Percentiles rank a stretch among this genome's conserved stretches.
These are phyloP conservation scores for Acleris cristana DNA, from an alignment of 2,888 invertebrate genomes.

Conservation along the genomic window DNA sequence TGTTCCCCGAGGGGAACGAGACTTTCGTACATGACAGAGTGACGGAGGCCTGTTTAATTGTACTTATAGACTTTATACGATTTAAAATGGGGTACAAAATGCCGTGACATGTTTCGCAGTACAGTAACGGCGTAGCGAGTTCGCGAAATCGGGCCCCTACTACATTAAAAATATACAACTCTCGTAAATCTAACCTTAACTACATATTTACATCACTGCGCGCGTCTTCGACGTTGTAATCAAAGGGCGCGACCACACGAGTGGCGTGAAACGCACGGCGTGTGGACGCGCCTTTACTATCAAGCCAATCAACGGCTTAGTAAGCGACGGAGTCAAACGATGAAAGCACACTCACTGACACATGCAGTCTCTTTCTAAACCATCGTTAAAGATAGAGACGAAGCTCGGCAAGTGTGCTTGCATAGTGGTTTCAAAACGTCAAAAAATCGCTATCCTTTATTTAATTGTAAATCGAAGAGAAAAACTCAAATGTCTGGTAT, in stretches of 20 bases:
- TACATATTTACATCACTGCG: constrained; percentile 51
- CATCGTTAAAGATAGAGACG: constrained; percentile 20
- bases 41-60: constrained; percentile 1
- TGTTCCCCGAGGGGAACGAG: not conserved
- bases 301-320: constrained; percentile 2
- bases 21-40: not conserved
- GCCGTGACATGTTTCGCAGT: constrained; percentile 10
- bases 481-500: too few relatives aligned
- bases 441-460: not conserved
- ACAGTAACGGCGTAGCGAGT: constrained; percentile 43
- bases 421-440: not conserved
- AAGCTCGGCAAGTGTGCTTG: constrained; percentile 5
- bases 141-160: constrained; percentile 71
- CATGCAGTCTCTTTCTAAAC: constrained; percentile 13
- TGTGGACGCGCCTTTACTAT: not conserved
- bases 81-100: not conserved
- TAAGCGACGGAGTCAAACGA: constrained; percentile 22
- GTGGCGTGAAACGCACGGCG: constrained; percentile 3
- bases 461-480: not conserved
- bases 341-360: constrained; percentile 13
- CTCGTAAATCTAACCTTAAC: constrained; percentile 41
- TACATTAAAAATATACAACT: constrained; percentile 60
- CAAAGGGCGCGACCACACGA: constrained; percentile 18
- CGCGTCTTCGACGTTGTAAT: constrained; percentile 11
- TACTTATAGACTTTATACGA: constrained; percentile 7